phyloP scores from a whole-genome alignment of 2,113 vertebrate species.

The Campylomormyrus numenius region DNA sequence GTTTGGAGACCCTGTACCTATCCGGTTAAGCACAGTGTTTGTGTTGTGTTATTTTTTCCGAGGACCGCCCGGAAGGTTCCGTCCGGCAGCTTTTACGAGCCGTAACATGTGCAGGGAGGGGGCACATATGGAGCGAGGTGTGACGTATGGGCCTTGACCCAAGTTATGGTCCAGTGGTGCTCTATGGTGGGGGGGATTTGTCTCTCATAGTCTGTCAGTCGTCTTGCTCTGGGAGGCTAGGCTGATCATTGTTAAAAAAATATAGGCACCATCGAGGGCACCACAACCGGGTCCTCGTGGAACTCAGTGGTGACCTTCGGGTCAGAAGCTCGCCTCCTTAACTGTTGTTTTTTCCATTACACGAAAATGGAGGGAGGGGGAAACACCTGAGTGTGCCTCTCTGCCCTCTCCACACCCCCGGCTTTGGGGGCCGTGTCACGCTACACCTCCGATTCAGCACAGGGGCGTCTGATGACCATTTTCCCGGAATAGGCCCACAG shows the following conservation, averaged over 20 bases:
- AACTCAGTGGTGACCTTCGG: not conserved
- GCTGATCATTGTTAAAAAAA: not conserved
- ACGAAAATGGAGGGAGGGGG: not conserved
- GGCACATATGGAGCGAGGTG: not conserved
- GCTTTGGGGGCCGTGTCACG: not conserved
- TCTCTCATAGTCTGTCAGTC: not conserved
- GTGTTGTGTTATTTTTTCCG: not conserved
- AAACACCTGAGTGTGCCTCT: not conserved
- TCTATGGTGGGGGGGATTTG: not conserved
- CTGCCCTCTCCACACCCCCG: not conserved
- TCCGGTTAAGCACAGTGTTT: not conserved
- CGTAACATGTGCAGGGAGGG: not conserved
- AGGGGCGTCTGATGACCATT: not conserved
- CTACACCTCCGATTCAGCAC: not conserved
- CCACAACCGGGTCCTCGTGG: not conserved
- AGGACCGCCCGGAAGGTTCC: not conserved
- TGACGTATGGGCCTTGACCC: not conserved
- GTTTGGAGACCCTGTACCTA: not conserved
- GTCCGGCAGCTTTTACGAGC: not conserved
- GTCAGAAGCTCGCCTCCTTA: not conserved
- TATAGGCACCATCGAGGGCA: not conserved
- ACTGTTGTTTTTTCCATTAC: conserved; percentile 1
- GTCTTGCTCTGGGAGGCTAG: not conserved
- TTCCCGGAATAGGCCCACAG: not conserved
- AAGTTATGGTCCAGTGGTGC: not conserved